phyloP scores from a whole-genome alignment of 2,888 invertebrate genomes.

The Sarcophaga rosellei region DNA sequence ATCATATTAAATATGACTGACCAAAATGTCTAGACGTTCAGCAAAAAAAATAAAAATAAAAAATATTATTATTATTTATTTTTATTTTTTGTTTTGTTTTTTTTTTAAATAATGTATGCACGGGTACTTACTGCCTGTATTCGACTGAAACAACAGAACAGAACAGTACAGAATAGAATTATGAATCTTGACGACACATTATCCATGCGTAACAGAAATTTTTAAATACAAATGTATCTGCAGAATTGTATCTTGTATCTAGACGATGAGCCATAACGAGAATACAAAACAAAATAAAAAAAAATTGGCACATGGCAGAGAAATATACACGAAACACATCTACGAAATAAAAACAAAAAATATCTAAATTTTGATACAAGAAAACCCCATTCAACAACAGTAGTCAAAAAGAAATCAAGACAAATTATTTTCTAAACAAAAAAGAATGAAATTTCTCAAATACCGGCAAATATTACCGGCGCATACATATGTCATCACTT shows the following conservation, averaged over 20 bases:
- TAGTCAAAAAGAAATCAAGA: slow-evolving; percentile 40
- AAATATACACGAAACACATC: slow-evolving; percentile 8
- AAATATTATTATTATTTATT: background rate
- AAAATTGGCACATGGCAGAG: slow-evolving; percentile 58
- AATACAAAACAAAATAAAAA: background rate
- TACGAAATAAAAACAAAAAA: slow-evolving; percentile 13
- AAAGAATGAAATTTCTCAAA: slow-evolving; percentile 21
- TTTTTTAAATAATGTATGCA: too few species aligned
- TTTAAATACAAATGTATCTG: background rate
- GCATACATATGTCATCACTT: background rate
- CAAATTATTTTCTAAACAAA: background rate
- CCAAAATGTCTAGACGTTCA: slow-evolving; percentile 60
- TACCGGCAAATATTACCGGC: slow-evolving; percentile 38
- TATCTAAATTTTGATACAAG: slow-evolving; percentile 7
- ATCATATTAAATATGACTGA: slow-evolving; percentile 48
- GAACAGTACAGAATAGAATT: background rate
- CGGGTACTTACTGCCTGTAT: too few species aligned
- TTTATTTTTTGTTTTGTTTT: background rate
- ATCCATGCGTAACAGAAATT: slow-evolving; percentile 34
- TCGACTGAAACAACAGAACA: background rate
- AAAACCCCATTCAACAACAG: slow-evolving; percentile 29
- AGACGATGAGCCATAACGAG: background rate
- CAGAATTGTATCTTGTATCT: slow-evolving; percentile 16
- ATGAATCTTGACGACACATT: slow-evolving; percentile 33
- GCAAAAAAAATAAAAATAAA: slow-evolving; percentile 22